Evolutionary conservation across 1,140 invertebrate genomes (phyloP).

Genomic region (Formica exsecta): DNA sequence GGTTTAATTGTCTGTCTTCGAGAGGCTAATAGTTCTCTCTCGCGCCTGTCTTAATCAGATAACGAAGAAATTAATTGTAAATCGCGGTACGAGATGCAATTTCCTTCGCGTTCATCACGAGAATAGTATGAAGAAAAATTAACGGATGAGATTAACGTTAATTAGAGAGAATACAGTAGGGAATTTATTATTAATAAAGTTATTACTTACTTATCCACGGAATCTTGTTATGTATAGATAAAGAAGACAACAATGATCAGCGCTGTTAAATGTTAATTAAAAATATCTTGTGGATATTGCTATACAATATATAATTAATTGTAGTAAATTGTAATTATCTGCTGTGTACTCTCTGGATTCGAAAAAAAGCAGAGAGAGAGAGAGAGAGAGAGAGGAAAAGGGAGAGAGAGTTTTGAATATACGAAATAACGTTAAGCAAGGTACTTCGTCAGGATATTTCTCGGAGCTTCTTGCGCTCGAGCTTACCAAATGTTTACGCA

Average conservation of each 20-base stretch:
- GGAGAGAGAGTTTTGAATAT: not conserved
- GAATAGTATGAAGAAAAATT: conserved; percentile 4
- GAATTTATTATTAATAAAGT: conserved; percentile 24
- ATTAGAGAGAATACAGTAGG: not conserved
- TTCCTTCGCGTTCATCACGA: conserved; percentile 41
- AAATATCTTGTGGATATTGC: not conserved
- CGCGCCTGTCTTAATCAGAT: conserved; percentile 56
- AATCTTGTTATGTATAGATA: not conserved
- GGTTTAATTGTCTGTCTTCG: conserved; percentile 63
- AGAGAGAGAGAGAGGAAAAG: too few relatives aligned
- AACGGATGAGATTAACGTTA: conserved; percentile 24
- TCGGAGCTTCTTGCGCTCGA: conserved; percentile 8
- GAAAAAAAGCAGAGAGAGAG: not conserved
- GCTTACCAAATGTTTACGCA: conserved; percentile 51
- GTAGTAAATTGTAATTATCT: not conserved
- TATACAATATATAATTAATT: not conserved
- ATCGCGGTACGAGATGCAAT: conserved; percentile 20
- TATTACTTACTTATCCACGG: conserved; percentile 7
- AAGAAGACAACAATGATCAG: not conserved
- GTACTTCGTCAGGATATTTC: conserved; percentile 17
- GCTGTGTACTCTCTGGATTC: not conserved
- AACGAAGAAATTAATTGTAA: conserved; percentile 63
- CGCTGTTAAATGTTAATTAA: not conserved
- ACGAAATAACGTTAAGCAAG: conserved; percentile 37
- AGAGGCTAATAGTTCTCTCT: conserved; percentile 51